Evolutionary conservation across 2,888 invertebrate species (phyloP), one percentile per base, ranked within the genome.

Genomic region (Patella depressa): DNA sequence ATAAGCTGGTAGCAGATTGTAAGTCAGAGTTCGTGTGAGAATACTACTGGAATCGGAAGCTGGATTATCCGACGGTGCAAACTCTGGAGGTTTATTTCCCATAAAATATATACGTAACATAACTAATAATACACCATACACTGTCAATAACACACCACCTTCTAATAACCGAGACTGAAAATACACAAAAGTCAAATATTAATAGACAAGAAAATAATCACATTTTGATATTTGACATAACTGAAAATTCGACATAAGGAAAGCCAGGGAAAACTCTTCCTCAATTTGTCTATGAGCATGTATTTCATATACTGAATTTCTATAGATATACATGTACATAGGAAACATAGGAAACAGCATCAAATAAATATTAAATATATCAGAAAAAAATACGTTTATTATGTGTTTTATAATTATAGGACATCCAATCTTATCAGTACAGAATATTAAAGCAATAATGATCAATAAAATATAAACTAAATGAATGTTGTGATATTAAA

Each of bases 51-150:
- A 95, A 89, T 96, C 95, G n/a, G 98, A 96, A 54, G 98, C 95
- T 0, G 98, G 98, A 93, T 98, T 99, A 93, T 98, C 98, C 7
- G 98, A 97, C 65, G 96, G 95, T 73, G 98, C 96, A 92, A 98
- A 98, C 83, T 95, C 94, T 4, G 96, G 96, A 93, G 94, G 75
- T 94, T 95, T 88, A 83, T 88, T 89, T 59, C 93, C 93, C 86
- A 96, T 96, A 81, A 96, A 93, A 87, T 95, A 94, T 80, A 98
- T 93, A 71, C 98, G 94, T 89, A 96, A 94, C 84, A 95, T 94
- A 55, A 96, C 93, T 81, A 97, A 93, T 17, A 94, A 93, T 34
- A 94, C 92, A 15, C 95, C 94, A 12, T 95, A 94, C 24, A 94
- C 93, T 5, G 93, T 93, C 77, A 97, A 92, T 73, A 89, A 85